Percentiles rank a stretch among this genome's conserved stretches.
Evolutionary conservation across 2,797 vertebrate genomes (phyloP).

Genomic region (Tapera naevia): DNA sequence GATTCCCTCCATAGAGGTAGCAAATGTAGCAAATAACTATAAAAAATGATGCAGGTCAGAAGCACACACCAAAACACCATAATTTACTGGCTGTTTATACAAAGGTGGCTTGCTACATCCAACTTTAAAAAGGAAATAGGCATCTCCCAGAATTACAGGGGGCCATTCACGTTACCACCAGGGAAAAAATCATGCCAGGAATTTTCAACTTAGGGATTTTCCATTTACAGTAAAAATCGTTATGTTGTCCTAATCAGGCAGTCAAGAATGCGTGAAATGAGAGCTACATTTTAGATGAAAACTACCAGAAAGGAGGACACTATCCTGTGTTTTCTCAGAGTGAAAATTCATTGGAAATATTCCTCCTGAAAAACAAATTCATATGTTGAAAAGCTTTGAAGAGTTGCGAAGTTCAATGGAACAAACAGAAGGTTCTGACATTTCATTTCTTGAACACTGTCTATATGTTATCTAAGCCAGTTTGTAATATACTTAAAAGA

Average conservation of each 20-base stretch:
- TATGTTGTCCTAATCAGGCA: background rate
- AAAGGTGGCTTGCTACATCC: background rate
- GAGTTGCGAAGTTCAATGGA: slow-evolving; percentile 20
- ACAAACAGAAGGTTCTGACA: slow-evolving; percentile 37
- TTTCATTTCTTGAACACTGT: slow-evolving; percentile 25
- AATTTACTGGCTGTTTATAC: background rate
- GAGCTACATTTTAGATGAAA: background rate
- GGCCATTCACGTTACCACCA: background rate
- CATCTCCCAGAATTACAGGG: background rate
- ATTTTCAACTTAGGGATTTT: background rate
- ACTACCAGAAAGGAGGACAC: background rate
- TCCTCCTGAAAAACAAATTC: slow-evolving; percentile 25
- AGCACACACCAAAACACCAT: background rate
- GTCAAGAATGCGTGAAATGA: background rate
- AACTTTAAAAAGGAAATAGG: background rate
- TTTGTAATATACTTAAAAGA: background rate
- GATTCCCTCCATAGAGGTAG: background rate
- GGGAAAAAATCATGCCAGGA: background rate
- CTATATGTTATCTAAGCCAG: background rate
- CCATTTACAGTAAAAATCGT: background rate
- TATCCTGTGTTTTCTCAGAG: background rate
- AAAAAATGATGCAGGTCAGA: background rate
- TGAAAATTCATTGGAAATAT: slow-evolving; percentile 20
- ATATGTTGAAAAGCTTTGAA: slow-evolving; percentile 51
- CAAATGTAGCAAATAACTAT: background rate